phyloP scores from a whole-genome alignment of 2,797 vertebrate genomes.

The Oreortyx pictus region DNA sequence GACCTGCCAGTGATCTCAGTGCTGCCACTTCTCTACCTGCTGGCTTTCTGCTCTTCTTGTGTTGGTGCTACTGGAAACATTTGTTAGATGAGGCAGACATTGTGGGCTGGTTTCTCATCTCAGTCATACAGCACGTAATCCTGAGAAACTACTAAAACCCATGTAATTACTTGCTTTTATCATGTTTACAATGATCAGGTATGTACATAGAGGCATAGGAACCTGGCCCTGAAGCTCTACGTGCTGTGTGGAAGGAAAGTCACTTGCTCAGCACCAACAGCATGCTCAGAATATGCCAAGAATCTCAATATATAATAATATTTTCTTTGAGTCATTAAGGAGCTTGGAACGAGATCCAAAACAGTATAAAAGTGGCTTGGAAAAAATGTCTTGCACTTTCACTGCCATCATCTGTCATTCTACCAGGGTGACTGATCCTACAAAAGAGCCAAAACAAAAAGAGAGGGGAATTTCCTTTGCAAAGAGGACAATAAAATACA shows the following conservation, averaged over 20 bases:
- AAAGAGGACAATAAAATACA: slow-evolving; percentile 18
- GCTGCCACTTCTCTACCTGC: not conserved
- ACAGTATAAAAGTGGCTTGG: not conserved
- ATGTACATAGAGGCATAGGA: not conserved
- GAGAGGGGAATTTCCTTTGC: slow-evolving; percentile 13
- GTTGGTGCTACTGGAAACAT: not conserved
- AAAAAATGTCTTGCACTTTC: slow-evolving; percentile 37
- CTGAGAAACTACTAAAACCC: not conserved
- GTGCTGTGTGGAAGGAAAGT: not conserved
- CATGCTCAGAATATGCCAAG: slow-evolving; percentile 17
- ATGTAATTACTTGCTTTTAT: slow-evolving; percentile 11
- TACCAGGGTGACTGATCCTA: slow-evolving; percentile 22
- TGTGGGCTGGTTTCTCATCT: not conserved
- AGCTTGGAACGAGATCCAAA: slow-evolving; percentile 31
- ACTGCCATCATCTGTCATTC: not conserved
- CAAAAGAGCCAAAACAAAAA: slow-evolving; percentile 48
- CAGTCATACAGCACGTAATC: not conserved
- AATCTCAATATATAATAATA: slow-evolving; percentile 55
- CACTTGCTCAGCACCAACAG: not conserved
- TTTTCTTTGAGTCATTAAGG: slow-evolving; percentile 21
- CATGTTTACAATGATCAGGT: slow-evolving; percentile 1
- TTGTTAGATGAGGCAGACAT: not conserved
- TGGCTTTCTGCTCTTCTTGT: not conserved
- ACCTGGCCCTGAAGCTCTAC: not conserved
- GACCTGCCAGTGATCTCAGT: not conserved